Conservation (phyloP, 64 coral and sea anemone species). For the Stylophora pistillata region DNA sequence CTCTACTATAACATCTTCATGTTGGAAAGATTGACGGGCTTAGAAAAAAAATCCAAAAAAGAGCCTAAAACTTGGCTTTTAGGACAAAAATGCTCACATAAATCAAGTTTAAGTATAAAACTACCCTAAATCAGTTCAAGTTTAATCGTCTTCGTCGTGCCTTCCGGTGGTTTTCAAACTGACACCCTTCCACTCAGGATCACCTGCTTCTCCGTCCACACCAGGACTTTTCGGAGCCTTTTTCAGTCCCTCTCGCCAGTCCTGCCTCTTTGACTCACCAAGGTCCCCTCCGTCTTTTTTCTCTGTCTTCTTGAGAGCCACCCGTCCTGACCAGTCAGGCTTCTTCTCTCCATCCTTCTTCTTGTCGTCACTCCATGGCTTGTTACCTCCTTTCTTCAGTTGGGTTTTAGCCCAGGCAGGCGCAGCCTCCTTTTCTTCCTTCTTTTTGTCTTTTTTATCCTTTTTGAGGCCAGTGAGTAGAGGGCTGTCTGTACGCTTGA, state of each 20-base stretch:
- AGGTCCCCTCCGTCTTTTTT: constrained; percentile 42
- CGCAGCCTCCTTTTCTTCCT: constrained; percentile 33
- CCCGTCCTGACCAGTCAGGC: constrained; percentile 60
- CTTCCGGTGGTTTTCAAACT: background rate
- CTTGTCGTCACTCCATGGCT: constrained; percentile 1
- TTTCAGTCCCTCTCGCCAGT: constrained; percentile 67
- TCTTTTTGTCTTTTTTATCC: constrained; percentile 13
- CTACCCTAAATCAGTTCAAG: background rate
- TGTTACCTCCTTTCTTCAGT: constrained; percentile 56
- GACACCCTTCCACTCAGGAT: constrained; percentile 23
- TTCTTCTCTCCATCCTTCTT: constrained; percentile 22
- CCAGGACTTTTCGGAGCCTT: constrained; percentile 47
- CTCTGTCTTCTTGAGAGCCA: constrained; percentile 72
- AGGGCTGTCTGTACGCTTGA: constrained; percentile 65
- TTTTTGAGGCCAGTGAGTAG: constrained; percentile 41
- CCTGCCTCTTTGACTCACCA: constrained; percentile 33
- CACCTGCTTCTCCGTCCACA: background rate
- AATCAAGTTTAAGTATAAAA: constrained; percentile 10
- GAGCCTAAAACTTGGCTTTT: constrained; percentile 13
- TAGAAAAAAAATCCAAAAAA: constrained; percentile 18
- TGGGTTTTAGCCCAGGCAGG: constrained; percentile 60
- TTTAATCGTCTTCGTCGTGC: constrained; percentile 28
- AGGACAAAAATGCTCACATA: background rate
- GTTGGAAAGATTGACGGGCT: background rate
- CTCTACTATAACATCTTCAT: background rate